Evolutionary conservation across 2,113 vertebrate species (phyloP).

Genomic region (Marmota flaviventris): DNA sequence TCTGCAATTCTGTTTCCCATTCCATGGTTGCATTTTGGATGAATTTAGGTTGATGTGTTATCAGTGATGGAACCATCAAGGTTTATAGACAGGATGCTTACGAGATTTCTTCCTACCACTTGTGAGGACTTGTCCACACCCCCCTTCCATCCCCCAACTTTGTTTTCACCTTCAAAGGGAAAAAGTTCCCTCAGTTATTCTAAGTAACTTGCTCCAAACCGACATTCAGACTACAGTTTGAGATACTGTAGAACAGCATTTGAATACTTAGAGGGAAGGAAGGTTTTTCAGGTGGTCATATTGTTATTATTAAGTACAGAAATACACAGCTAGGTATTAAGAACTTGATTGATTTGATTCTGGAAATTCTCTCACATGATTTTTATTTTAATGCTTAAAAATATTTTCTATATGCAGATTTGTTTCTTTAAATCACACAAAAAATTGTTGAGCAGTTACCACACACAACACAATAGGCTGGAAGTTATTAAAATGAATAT

Average conservation of each 20-base stretch:
- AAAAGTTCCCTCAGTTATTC: not conserved
- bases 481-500: not conserved
- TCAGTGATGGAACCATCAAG: not conserved
- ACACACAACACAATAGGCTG: not conserved
- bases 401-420: constrained; percentile 17
- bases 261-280: not conserved
- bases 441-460: not conserved
- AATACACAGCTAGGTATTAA: constrained; percentile 23
- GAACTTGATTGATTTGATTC: constrained; percentile 51
- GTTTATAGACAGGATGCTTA: constrained; percentile 30
- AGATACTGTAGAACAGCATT: not conserved
- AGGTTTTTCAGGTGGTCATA: not conserved
- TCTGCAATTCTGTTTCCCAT: not conserved
- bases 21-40: constrained; percentile 11
- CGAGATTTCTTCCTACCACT: constrained; percentile 24
- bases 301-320: constrained; percentile 43
- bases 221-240: constrained; percentile 28
- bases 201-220: constrained; percentile 18
- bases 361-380: not conserved
- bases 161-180: constrained; percentile 15
- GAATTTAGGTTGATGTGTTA: not conserved
- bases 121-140: constrained; percentile 40
- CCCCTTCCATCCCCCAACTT: not conserved
- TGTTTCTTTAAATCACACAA: constrained; percentile 6
- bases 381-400: constrained; percentile 54